Conservation (phyloP, 2,797 vertebrate genomes). For the Spinus olivaceus region DNA sequence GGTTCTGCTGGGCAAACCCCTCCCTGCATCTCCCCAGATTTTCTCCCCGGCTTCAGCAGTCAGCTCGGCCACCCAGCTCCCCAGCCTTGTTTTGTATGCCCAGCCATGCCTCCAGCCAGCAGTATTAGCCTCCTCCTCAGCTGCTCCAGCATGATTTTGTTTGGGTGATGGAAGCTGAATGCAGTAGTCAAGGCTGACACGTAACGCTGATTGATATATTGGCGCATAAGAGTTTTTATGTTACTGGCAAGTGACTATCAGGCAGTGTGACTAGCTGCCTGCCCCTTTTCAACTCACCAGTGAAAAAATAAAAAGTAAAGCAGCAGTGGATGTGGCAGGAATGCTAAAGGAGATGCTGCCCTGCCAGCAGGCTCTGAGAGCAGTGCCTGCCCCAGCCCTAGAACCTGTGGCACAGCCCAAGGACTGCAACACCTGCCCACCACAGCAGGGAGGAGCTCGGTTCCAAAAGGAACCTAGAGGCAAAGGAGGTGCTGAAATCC, state of each 20-base stretch:
- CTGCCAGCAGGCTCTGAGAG: neutral
- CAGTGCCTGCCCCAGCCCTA: neutral
- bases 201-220: constrained; percentile 42
- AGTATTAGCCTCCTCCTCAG: neutral
- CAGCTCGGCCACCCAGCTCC: neutral
- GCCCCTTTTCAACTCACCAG: neutral
- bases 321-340: neutral
- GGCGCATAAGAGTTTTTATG: constrained; percentile 10
- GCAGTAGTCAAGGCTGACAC: constrained; percentile 45
- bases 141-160: constrained; percentile 2
- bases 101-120: neutral
- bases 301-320: neutral
- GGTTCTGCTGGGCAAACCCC: neutral
- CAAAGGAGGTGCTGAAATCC: neutral
- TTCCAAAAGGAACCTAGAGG: neutral
- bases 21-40: neutral
- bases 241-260: constrained; percentile 50
- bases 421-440: neutral
- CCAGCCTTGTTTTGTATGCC: neutral
- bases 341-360: neutral
- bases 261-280: neutral
- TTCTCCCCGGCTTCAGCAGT: neutral
- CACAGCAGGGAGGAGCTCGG: accelerated
- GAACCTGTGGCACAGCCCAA: accelerated
- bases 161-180: constrained; percentile 32